Percentiles rank a stretch among this genome's conserved stretches.
phyloP scores from a whole-genome alignment of 2,797 vertebrate genomes.

The Sebastiscus tertius region DNA sequence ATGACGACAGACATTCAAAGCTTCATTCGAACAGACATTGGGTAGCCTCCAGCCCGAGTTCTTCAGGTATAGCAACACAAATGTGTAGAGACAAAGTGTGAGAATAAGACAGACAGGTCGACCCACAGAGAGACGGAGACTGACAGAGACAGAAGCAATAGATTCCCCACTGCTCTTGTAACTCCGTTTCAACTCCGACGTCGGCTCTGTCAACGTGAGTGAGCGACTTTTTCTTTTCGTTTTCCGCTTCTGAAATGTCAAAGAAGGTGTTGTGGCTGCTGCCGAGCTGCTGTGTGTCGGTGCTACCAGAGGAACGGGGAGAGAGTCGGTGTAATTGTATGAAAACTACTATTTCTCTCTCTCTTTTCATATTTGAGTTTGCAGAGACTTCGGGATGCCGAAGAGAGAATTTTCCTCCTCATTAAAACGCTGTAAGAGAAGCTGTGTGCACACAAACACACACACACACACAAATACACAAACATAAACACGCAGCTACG shows the following conservation, averaged over 20 bases:
- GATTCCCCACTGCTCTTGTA: conserved; percentile 39
- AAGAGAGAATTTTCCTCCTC: conserved; percentile 59
- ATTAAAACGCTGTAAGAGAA: conserved; percentile 52
- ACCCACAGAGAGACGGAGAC: conserved; percentile 10
- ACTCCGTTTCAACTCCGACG: conserved; percentile 38
- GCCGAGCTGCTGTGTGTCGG: conserved; percentile 15
- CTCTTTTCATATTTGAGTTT: conserved; percentile 45
- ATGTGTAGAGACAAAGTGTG: neutral
- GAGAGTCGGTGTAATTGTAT: conserved; percentile 45
- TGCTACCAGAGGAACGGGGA: neutral
- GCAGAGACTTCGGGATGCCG: conserved; percentile 45
- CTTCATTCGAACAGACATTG: neutral
- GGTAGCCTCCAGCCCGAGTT: neutral
- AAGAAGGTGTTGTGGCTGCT: conserved; percentile 4
- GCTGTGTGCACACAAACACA: conserved; percentile 8
- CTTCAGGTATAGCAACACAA: neutral
- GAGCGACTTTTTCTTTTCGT: conserved; percentile 16
- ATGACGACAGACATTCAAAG: neutral
- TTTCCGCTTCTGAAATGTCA: conserved; percentile 41
- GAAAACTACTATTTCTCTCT: conserved; percentile 21
- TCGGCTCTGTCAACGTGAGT: conserved; percentile 29
- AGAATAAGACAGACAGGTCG: conserved; percentile 15
- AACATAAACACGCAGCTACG: conserved; percentile 12
- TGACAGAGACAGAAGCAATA: conserved; percentile 38
- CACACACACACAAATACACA: conserved; percentile 5